Conservation (phyloP, 2,888 invertebrate genomes). For the Holacanthella duospinosa region DNA sequence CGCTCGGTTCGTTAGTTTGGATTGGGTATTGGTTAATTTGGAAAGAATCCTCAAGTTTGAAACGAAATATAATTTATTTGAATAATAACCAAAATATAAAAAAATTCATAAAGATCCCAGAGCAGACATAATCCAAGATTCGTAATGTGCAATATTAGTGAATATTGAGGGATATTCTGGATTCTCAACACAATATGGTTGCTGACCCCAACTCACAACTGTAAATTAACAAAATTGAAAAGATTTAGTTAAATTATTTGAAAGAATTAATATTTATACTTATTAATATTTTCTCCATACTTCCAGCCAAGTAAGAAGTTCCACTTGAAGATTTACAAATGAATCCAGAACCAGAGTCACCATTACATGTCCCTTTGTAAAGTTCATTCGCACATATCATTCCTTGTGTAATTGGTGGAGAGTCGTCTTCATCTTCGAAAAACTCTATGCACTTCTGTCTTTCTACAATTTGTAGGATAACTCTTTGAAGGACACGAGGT, state of each 20-base stretch:
- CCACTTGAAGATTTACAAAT: slow-evolving; percentile 39
- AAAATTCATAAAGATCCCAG: too few relatives aligned
- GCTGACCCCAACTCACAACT: slow-evolving; percentile 4
- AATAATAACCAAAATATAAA: too few relatives aligned
- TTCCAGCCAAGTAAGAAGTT: slow-evolving; percentile 41
- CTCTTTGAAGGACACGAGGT: slow-evolving; percentile 38
- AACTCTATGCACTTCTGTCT: slow-evolving; percentile 26
- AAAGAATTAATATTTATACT: not conserved
- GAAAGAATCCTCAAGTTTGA: too few relatives aligned
- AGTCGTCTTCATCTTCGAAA: slow-evolving; percentile 29
- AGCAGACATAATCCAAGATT: slow-evolving; percentile 4
- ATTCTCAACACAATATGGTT: slow-evolving; percentile 2
- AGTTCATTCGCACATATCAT: slow-evolving; percentile 28
- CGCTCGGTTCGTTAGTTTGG: too few relatives aligned
- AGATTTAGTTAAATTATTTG: not conserved
- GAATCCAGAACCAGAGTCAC: slow-evolving; percentile 44
- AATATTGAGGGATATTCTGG: slow-evolving; percentile 8
- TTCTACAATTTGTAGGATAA: slow-evolving; percentile 36
- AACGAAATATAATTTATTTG: too few relatives aligned
- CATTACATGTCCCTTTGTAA: slow-evolving; percentile 37
- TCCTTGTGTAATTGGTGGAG: slow-evolving; percentile 9
- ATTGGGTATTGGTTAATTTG: too few relatives aligned
- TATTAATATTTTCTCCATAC: not conserved
- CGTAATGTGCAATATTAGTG: slow-evolving; percentile 4
- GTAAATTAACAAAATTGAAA: not conserved